Evolutionary conservation across 2,888 invertebrate genomes (phyloP).

Genomic region (Ryuthela nishihirai): DNA sequence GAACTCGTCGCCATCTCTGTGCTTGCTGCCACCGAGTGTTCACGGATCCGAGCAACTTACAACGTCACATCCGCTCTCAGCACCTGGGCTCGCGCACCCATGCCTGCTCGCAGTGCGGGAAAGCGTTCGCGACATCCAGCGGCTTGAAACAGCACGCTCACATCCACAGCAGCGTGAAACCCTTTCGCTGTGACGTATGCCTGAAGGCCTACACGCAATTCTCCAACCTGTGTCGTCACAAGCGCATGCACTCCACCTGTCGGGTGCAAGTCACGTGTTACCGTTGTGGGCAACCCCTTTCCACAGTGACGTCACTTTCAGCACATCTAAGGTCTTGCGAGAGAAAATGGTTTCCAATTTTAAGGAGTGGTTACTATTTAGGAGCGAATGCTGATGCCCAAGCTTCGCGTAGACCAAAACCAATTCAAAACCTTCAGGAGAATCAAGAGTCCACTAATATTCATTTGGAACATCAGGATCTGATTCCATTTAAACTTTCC

Average conservation of each 20-base stretch:
- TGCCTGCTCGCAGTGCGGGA: constrained; percentile 97
- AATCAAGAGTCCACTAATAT: not conserved
- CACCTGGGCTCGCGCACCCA: constrained; percentile 94
- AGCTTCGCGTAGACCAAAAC: constrained; percentile 1
- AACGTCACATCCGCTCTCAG: constrained; percentile 91
- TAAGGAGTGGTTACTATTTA: too few relatives aligned
- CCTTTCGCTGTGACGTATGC: constrained; percentile 83
- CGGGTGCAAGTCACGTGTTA: constrained; percentile 87
- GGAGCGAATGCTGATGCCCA: constrained; percentile 53
- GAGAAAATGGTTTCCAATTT: too few relatives aligned
- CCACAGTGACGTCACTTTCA: constrained; percentile 81
- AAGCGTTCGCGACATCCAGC: constrained; percentile 95
- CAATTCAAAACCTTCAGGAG: not conserved
- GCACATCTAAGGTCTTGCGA: constrained; percentile 97
- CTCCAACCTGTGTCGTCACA: constrained; percentile 97
- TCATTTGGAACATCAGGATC: too few relatives aligned
- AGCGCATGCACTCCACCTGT: constrained; percentile 96
- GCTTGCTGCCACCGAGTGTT: constrained; percentile 81
- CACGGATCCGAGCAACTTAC: constrained; percentile 92
- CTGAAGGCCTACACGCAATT: constrained; percentile 98
- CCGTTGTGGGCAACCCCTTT: constrained; percentile 89
- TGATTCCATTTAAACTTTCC: too few relatives aligned
- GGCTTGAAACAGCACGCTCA: constrained; percentile 99
- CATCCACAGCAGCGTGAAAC: constrained; percentile 97
- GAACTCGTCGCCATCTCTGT: too few relatives aligned